phyloP scores from a whole-genome alignment of 1,140 invertebrate genomes.

The Muscidifurax raptorellus region DNA sequence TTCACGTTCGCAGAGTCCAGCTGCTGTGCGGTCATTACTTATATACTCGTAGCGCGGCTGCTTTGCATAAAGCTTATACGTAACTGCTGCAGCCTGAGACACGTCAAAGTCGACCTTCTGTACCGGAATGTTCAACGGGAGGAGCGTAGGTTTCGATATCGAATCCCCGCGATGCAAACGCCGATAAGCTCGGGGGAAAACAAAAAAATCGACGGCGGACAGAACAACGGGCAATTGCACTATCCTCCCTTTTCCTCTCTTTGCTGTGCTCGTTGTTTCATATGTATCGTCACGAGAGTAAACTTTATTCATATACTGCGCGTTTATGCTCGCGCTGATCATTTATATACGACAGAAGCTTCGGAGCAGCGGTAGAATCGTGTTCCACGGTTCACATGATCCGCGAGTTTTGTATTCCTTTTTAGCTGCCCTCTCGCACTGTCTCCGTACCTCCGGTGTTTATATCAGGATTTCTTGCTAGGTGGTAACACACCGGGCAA shows the following conservation, averaged over 20 bases:
- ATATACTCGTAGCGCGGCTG: not conserved
- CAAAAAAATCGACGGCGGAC: not conserved
- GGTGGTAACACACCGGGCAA: not conserved
- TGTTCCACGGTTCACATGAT: constrained; percentile 26
- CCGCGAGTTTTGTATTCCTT: constrained; percentile 8
- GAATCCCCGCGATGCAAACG: not conserved
- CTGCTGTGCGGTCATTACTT: not conserved
- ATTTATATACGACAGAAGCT: constrained; percentile 6
- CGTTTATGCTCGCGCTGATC: not conserved
- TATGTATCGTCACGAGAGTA: not conserved
- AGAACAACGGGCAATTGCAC: constrained; percentile 5
- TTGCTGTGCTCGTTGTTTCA: not conserved
- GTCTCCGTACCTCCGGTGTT: not conserved
- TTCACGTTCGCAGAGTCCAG: not conserved
- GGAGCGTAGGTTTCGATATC: not conserved
- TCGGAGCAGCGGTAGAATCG: not conserved
- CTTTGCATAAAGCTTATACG: not conserved
- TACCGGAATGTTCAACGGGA: not conserved
- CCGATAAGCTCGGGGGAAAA: not conserved
- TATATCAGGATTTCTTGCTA: not conserved
- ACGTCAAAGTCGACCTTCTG: not conserved
- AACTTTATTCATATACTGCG: constrained; percentile 7
- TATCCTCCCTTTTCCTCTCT: not conserved
- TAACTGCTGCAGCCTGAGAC: not conserved
- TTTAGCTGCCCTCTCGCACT: not conserved